A percentile compares a stretch with the other conserved stretches of the same genome.
phyloP scores from a whole-genome alignment of 2,113 vertebrate species.

The Dasyurus viverrinus region DNA sequence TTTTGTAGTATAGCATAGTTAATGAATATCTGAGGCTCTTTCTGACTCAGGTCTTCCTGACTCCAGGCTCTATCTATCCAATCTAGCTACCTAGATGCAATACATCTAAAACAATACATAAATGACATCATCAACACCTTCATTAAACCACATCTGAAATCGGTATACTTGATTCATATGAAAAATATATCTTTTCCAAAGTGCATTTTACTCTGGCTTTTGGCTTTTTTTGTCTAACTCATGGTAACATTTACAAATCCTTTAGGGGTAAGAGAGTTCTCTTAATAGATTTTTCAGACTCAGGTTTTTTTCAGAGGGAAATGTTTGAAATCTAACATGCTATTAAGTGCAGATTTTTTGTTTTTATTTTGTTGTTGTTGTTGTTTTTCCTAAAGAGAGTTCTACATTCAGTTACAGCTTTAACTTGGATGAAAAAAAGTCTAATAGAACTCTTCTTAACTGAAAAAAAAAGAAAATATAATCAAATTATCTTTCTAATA shows the following conservation, averaged over 20 bases:
- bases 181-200: neutral
- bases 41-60: neutral
- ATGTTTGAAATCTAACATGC: neutral
- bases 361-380: no score
- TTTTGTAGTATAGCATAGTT: neutral
- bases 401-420: constrained; percentile 56
- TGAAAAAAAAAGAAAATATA: constrained; percentile 59
- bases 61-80: neutral
- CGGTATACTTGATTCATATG: neutral
- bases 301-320: neutral
- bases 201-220: neutral
- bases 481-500: constrained; percentile 71
- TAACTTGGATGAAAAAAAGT: constrained; percentile 67
- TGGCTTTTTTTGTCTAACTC: neutral
- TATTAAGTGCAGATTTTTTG: neutral
- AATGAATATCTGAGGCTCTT: neutral
- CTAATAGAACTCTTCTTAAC: constrained; percentile 51
- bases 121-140: neutral
- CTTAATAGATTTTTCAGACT: neutral
- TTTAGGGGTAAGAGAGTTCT: neutral
- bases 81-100: neutral
- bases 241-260: neutral
- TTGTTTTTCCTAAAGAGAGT: neutral
- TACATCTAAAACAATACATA: neutral
- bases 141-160: neutral